Base-by-base conservation (phyloP, 1,140 invertebrate genomes). In the Sitobion miscanthi region DNA sequence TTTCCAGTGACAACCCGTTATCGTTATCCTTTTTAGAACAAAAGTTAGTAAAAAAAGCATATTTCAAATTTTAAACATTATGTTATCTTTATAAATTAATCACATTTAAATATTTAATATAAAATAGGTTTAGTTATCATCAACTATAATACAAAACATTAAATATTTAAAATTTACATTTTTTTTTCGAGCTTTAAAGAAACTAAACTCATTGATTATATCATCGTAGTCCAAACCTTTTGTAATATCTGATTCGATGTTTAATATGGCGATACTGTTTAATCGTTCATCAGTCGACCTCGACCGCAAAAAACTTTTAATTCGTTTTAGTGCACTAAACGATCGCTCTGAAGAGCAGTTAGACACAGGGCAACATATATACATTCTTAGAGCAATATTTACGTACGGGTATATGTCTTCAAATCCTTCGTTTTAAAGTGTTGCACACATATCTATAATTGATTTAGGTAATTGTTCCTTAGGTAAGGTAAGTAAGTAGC, bases 341-440 rank as follows among this genome's bases (percentile, higher is more conserved):
- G 77, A 82, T 82, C 35, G 35, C 69, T 82, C 69, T 82, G n/a
- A 38, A 82, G 69, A 82, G n/a, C n/a, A 38, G n/a, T 82, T 82
- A 17, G n/a, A 82, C 17, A 35, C 69, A 4, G 30, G n/a, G 17
- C 69, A 82, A 20, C 69, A 82, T 82, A 82, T 14, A 82, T 82
- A 38, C n/a, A 85, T 45, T 85, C 82, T 85, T 45, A 85, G 38
- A 7, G 20, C 21, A 85, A 35, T 86, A 86, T 45, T 45, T 47
- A 47, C 25, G 30, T 49, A 87, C 2, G 9, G 3, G 25, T 87
- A 87, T 87, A 87, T 49, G 30, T 42, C 25, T 82, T 82, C 17
- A 82, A 82, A 35, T 69, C 30, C 62, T 69, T 69, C 45, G 5
- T 47, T 47, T 47, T 47, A 4, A 47, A 47, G 8, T 47, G 38